These are phyloP conservation scores for Balanococcus diminutus DNA, from an alignment of 2,888 invertebrate genomes.

Conservation along the genomic window DNA sequence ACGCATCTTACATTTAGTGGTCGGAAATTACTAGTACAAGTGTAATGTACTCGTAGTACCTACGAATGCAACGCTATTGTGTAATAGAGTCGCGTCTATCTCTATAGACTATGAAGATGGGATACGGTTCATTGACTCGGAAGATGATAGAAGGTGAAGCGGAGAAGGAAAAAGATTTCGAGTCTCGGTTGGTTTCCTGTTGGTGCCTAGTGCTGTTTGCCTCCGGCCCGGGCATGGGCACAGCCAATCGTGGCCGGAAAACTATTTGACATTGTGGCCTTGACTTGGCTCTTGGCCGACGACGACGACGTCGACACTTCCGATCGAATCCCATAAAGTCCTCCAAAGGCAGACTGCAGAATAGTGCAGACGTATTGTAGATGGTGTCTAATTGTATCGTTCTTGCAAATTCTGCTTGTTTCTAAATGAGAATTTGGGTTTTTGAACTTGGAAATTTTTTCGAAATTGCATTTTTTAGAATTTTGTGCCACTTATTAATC, in stretches of 20 bases:
- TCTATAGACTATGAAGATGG: no score
- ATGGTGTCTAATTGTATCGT: no score
- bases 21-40: not conserved
- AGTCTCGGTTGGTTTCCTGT: slow-evolving; percentile 25
- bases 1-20: not conserved
- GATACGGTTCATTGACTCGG: slow-evolving; percentile 47
- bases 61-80: slow-evolving; percentile 2
- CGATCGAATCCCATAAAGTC: not conserved
- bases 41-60: not conserved
- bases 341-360: not conserved
- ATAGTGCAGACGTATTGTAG: not conserved
- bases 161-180: not conserved
- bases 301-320: not conserved
- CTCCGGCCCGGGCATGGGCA: not conserved
- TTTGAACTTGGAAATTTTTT: no score
- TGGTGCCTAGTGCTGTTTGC: not conserved
- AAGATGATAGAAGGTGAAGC: not conserved
- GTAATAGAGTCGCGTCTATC: slow-evolving; percentile 49
- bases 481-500: no score
- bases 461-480: no score
- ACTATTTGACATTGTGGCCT: slow-evolving; percentile 50
- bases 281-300: slow-evolving; percentile 6
- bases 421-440: no score
- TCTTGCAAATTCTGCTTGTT: no score
- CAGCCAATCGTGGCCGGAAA: slow-evolving; percentile 39